phyloP scores from a whole-genome alignment of 2,888 invertebrate species.

The Heliconius sara region DNA sequence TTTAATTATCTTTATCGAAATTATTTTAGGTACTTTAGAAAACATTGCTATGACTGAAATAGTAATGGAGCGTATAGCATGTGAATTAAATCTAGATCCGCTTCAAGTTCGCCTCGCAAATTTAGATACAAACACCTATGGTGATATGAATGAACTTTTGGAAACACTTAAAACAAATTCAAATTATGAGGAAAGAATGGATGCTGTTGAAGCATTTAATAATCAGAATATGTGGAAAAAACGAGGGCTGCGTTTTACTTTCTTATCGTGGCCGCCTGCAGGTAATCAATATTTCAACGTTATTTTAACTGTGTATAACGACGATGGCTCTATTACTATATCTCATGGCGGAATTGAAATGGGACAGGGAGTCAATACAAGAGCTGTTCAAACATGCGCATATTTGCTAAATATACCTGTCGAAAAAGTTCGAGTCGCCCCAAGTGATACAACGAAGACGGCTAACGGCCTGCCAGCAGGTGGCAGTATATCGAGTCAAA shows the following conservation, averaged over 20 bases:
- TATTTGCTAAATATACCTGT: slow-evolving; percentile 87
- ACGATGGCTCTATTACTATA: slow-evolving; percentile 88
- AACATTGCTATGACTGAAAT: slow-evolving; percentile 85
- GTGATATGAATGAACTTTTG: slow-evolving; percentile 68
- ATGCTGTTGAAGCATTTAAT: slow-evolving; percentile 83
- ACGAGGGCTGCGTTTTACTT: slow-evolving; percentile 86
- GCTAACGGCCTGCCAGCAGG: slow-evolving; percentile 88
- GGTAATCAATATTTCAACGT: slow-evolving; percentile 82
- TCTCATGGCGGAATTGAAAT: slow-evolving; percentile 89
- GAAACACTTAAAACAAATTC: slow-evolving; percentile 70
- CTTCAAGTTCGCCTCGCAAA: slow-evolving; percentile 75
- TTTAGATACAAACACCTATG: slow-evolving; percentile 71
- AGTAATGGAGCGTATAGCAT: slow-evolving; percentile 87
- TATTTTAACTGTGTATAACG: slow-evolving; percentile 86
- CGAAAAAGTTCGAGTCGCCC: slow-evolving; percentile 86
- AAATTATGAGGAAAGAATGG: slow-evolving; percentile 75
- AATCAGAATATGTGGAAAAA: slow-evolving; percentile 90
- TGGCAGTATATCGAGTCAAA: slow-evolving; percentile 80
- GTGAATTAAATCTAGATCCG: slow-evolving; percentile 82
- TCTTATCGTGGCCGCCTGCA: slow-evolving; percentile 87
- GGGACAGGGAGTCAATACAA: slow-evolving; percentile 92
- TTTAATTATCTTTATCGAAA: background rate
- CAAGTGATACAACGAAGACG: slow-evolving; percentile 83
- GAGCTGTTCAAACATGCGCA: slow-evolving; percentile 87
- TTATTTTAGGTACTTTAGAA: slow-evolving; percentile 84